Conservation (phyloP, 2,888 invertebrate species). For the Chrysolina americana region DNA sequence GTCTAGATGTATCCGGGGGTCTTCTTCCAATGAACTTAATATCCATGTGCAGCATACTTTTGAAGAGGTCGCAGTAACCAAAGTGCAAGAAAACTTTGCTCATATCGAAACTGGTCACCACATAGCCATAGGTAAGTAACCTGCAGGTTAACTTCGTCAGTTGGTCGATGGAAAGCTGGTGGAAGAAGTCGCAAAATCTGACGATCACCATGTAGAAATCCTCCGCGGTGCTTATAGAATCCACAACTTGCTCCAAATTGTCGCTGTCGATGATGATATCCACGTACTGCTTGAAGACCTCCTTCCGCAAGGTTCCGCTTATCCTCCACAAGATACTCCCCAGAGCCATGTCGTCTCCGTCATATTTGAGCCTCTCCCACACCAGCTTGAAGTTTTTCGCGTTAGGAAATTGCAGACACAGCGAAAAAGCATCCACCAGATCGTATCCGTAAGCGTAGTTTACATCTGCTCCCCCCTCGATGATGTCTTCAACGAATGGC, state of each 20-base stretch:
- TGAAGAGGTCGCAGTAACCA: conserved; percentile 54
- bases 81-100: conserved; percentile 52
- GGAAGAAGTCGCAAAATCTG: conserved; percentile 48
- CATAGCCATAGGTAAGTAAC: conserved; percentile 49
- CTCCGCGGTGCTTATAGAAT: conserved; percentile 48
- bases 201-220: conserved; percentile 50
- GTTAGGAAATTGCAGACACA: conserved; percentile 52
- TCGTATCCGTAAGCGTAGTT: conserved; percentile 53
- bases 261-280: conserved; percentile 54
- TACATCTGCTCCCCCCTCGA: conserved; percentile 57
- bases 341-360: conserved; percentile 50
- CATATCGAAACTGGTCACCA: conserved; percentile 47
- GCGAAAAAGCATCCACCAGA: conserved; percentile 47
- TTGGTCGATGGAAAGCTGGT: conserved; percentile 47
- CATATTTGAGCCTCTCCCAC: conserved; percentile 54
- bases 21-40: conserved; percentile 46
- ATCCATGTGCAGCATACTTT: conserved; percentile 56
- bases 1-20: conserved; percentile 45
- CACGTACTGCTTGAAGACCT: conserved; percentile 50
- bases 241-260: conserved; percentile 50
- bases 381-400: conserved; percentile 52
- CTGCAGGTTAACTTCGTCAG: conserved; percentile 48
- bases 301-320: conserved; percentile 47
- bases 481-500: conserved; percentile 55
- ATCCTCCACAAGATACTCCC: conserved; percentile 50